Evolutionary conservation across 2,797 vertebrate species (phyloP), one percentile per base, ranked within the genome.

Genomic region (Anguilla marmorata): DNA sequence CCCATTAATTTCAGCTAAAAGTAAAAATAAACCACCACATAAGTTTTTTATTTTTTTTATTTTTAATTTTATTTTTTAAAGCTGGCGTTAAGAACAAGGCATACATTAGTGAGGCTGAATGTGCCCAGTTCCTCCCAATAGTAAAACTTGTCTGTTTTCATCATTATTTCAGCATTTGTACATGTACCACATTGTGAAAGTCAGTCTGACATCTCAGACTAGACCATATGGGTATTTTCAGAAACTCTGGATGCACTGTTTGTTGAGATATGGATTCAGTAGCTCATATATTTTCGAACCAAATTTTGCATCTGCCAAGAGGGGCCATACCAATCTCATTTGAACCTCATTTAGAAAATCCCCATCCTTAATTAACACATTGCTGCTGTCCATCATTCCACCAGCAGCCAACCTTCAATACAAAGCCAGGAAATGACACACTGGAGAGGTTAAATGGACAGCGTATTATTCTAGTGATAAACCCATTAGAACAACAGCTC

Each of bases 401-500:
- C 83, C 84, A 58, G 84, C 52, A 21, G 84, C 84, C 9, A 85
- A 12, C 79, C 79, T 48, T 50, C 79, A 50, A 82, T n/a, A 50
- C 79, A 50, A 50, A 50, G 79, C 37, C 79, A 45, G 21, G 19
- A 82, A 82, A 82, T 33, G 12, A 50, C 79, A 45, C 79, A n/a
- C 37, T 50, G 19, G 79, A 82, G 33, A 85, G 37, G 84, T 37
- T 33, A 85, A 58, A 33, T 60, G 14, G 84, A 60, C n/a, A 21
- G 54, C n/a, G 50, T 41, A 60, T 85, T 85, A 58, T 60, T 37
- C 27, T 85, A 37, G 30, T 50, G 33, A 60, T 60, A n/a, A 85
- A 85, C 9, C 83, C 83, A 58, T 85, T 54, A 58, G 50, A 58
- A 85, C 11, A 58, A 33, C 45, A 48, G 83, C 50, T n/a, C 54